Evolutionary conservation across 2,888 invertebrate genomes (phyloP), one percentile per base, ranked within the genome.

Genomic region (Ptychoptera albimana): DNA sequence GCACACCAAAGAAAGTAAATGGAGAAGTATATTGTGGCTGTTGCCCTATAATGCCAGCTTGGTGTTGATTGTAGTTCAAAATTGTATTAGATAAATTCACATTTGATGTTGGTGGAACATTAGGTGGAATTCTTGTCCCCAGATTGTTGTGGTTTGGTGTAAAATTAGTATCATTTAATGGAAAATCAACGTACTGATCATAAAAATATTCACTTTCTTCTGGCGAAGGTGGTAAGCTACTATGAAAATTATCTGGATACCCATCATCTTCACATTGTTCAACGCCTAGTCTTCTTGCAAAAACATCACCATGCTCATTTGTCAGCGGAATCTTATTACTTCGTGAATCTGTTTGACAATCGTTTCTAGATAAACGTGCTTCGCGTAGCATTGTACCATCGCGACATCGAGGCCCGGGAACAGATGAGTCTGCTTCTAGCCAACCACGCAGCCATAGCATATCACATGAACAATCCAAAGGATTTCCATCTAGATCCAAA

Each of bases 401-500:
- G 23, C 76, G 73, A 58, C 87, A 88, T 56, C 76, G 74, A 6
- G 87, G 87, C 3, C 86, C 86, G 0, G 66, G 64, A 53, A 59
- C 57, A 8, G 77, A 72, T 3, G 77, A 70, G 16, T 79, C 75
- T 0, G 79, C 76, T 60, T 86, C 84, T 23, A 87, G 63, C 87
- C 87, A 88, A 3, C 79, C 80, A 53, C 84, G 76, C 2, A 89
- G 64, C 89, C 89, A 89, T 44, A 84, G 70, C 60, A 86, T 73
- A 49, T 77, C 79, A 57, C 89, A 89, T 41, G 83, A 78, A 59
- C 89, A 89, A 15, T 75, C 70, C 48, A 91, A 66, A 2, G 89
- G 89, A 66, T 89, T 91, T 84, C 87, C 88, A 61, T 87, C 84
- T 47, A 89, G 75, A 62, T 88, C 86, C 46, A 89, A 68, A 53